Evolutionary conservation across 2,797 vertebrate genomes (phyloP).

Genomic region (Synaphobranchus kaupii): DNA sequence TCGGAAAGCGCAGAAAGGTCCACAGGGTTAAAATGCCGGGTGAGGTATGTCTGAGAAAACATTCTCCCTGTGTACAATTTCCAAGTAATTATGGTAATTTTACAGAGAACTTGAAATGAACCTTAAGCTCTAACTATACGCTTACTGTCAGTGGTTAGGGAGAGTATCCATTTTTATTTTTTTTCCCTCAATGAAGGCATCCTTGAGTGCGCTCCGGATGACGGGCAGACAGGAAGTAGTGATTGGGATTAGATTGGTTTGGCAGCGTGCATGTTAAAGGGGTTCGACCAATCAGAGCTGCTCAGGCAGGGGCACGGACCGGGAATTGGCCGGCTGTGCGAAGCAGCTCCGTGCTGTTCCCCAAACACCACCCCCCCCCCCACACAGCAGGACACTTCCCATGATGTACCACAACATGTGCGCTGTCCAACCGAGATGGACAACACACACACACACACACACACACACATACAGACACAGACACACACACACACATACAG

Average conservation of each 20-base stretch:
- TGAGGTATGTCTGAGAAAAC: not conserved
- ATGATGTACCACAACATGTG: not conserved
- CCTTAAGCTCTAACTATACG: not conserved
- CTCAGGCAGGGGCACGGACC: not conserved
- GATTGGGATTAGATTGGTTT: not conserved
- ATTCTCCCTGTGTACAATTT: not conserved
- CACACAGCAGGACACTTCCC: not conserved
- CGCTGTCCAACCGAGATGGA: not conserved
- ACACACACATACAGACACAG: not conserved
- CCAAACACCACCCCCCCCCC: not conserved
- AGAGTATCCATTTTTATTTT: not conserved
- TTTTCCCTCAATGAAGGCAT: not conserved
- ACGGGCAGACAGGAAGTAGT: not conserved
- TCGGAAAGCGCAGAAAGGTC: not conserved
- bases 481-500: not conserved
- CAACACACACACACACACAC: not conserved
- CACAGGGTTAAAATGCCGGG: not conserved
- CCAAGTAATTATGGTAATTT: not conserved
- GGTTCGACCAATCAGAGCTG: not conserved
- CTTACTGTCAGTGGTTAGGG: not conserved
- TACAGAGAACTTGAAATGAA: not conserved
- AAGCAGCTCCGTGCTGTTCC: not conserved
- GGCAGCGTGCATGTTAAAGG: not conserved
- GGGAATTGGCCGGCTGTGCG: not conserved
- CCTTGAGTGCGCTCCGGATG: not conserved